phyloP scores from a whole-genome alignment of 2,888 invertebrate genomes.

The Tolmerus cingulatus region DNA sequence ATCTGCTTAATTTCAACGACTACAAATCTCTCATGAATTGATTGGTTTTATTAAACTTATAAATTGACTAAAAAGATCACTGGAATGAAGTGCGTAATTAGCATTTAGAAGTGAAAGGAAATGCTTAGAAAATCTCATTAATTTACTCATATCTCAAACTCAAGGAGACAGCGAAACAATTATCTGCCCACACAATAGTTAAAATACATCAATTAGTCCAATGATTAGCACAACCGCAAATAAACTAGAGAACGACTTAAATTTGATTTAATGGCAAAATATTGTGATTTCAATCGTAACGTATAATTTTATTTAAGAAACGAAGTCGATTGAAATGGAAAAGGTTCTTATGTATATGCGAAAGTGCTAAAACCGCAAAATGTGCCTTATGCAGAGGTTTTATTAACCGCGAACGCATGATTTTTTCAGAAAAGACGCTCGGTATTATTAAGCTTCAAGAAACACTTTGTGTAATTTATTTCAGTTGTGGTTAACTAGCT shows the following conservation, averaged over 20 bases:
- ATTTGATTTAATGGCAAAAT: background rate
- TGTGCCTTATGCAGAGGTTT: conserved; percentile 13
- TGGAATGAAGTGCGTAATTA: background rate
- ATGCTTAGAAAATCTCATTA: background rate
- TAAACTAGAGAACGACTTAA: background rate
- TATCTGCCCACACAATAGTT: background rate
- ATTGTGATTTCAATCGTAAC: background rate
- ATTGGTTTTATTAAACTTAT: background rate
- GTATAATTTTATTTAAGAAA: background rate
- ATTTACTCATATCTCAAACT: background rate
- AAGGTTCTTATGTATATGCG: background rate
- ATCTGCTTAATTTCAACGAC: too few relatives aligned
- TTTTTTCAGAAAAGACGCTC: conserved; percentile 12
- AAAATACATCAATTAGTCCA: background rate
- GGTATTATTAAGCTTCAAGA: conserved; percentile 6
- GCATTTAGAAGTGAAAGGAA: background rate
- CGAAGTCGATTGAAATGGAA: background rate
- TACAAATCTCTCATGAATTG: too few relatives aligned
- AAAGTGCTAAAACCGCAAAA: conserved; percentile 26
- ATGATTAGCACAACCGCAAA: background rate
- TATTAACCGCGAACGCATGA: conserved; percentile 16
- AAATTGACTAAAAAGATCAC: background rate
- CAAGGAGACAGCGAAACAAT: background rate
- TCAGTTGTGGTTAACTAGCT: conserved; percentile 37
- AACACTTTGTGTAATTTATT: conserved; percentile 26